Evolutionary conservation across 2,888 invertebrate species (phyloP).

Genomic region (Cryptosula pallasiana): DNA sequence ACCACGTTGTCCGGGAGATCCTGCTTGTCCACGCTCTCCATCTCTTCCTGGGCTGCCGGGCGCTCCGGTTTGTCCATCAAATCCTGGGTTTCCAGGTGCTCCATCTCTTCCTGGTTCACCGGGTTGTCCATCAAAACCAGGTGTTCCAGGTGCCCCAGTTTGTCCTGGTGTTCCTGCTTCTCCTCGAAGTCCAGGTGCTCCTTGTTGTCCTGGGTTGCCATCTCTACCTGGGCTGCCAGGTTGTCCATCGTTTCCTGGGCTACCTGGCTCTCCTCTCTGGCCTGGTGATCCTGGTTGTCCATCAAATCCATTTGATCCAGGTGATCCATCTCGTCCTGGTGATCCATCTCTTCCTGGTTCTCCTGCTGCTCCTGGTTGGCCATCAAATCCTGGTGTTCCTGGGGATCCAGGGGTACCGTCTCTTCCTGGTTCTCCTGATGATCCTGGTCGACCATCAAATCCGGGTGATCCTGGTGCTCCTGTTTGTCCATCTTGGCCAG

Average conservation of each 20-base stretch:
- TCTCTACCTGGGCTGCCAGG: neutral
- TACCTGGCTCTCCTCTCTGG: neutral
- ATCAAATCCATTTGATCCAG: constrained; percentile 28
- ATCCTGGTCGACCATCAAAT: constrained; percentile 22
- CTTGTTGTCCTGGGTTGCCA: neutral
- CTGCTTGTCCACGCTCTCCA: neutral
- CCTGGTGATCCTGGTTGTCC: constrained; percentile 28
- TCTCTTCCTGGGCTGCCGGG: constrained; percentile 23
- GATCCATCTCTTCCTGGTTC: constrained; percentile 27
- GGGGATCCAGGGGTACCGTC: constrained; percentile 27
- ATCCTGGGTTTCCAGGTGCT: constrained; percentile 5
- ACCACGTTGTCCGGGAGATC: constrained; percentile 25
- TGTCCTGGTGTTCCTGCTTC: constrained; percentile 7
- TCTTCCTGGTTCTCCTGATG: neutral
- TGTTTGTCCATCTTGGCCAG: neutral
- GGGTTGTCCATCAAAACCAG: constrained; percentile 10
- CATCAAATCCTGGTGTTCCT: constrained; percentile 22
- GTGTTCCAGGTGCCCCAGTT: constrained; percentile 14
- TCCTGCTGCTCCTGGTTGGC: neutral
- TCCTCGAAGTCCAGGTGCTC: neutral
- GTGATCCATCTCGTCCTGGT: constrained; percentile 28
- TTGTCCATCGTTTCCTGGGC: neutral
- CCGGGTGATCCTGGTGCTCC: constrained; percentile 7
- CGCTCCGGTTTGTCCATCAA: constrained; percentile 21
- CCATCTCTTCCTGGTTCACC: neutral